Base-by-base conservation (phyloP, 92 coral and sea anemone species). In the Siderastrea radians region DNA sequence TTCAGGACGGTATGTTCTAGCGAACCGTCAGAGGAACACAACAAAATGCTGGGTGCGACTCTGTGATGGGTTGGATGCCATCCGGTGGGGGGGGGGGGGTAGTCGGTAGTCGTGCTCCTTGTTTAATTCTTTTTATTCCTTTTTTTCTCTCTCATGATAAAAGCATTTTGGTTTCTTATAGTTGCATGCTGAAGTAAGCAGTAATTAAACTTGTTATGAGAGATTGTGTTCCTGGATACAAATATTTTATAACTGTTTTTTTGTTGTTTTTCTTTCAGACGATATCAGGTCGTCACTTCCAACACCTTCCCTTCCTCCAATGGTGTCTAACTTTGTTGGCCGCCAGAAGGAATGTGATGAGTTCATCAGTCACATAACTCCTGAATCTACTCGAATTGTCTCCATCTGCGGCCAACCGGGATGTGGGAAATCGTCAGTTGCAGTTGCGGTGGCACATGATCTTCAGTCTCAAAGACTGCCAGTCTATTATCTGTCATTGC, bases 301-400 rank as follows among this genome's bases (percentile, higher is more conserved):
- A 60, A 12, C 16, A 11, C 15, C 65, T 15, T 15, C 16, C 15
- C 65, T 60, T 60, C 65, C 65, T 60, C 65, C 65, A 7, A 60
- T 12, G n/a, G 65, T 60, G 2, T n/a, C 65, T 15, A 11, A 60
- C 65, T 60, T 60, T 60, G 15, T n/a, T 60, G 65, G 65, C 15
- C 65, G 65, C 65, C 65, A 57, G 61, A 60, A 15, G 15, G 65
- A 60, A n/a, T 60, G 65, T 60, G 65, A 60, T 60, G 65, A 60
- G 15, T 11, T 60, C 65, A 11, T 60, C 15, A 4, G 65, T 11
- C 65, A 60, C 15, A 4, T 60, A n/a, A 11, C n/a, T 60, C 15
- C 65, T 5, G 13, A 60, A 0, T 15, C 65, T n/a, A 60, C 65
- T n/a, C 65, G 65, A 60, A 60, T 60, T n/a, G 65, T 60, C 5